Base-by-base conservation (phyloP, 2,113 vertebrate species). In the Casuarius casuarius region DNA sequence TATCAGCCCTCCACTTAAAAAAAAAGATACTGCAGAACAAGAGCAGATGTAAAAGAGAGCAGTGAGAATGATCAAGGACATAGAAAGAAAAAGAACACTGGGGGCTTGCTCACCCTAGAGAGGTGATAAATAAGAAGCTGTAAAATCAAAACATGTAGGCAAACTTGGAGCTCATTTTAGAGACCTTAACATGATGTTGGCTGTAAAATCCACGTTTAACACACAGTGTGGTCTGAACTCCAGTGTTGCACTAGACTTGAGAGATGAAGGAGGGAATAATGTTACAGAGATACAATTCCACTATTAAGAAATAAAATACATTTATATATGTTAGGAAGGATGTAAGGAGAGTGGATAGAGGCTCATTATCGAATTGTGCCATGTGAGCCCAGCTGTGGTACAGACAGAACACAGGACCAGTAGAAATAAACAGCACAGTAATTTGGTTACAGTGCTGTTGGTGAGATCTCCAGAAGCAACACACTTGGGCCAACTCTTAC, bases 211-310 rank as follows among this genome's bases (percentile, higher is more conserved):
- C 21, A 8, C 4, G 2, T 56, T 72, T 10, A 56, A 5, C 15
- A 66, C 3, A 46, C 7, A 58, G 15, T 7, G 33, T 31, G 33
- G 9, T 31, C 35, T 74, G 73, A 84, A 58, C 26, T 44, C 15
- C 38, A 54, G 33, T 21, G 66, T 58, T 91, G 29, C 38, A 28
- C 13, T 54, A 61, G 10, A 40, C 10, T 29, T 7, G 13, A 87
- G n/a, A 28, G 68, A 82, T 78, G 22, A 6, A 29, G 7, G 2
- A 7, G 7, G 5, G 1, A 0, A 62, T 35, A 38, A 28, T 2
- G 26, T 74, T 38, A 84, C 16, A 81, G 54, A 87, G 89, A 73
- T 33, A 56, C 31, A 91, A 67, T 20, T 25, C 23, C 42, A 86
- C 12, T 29, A 25, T 66, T 52, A 74, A 87, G 18, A 46, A 92